phyloP scores from a whole-genome alignment of 2,113 vertebrate genomes.

The Coptodon rendalli region DNA sequence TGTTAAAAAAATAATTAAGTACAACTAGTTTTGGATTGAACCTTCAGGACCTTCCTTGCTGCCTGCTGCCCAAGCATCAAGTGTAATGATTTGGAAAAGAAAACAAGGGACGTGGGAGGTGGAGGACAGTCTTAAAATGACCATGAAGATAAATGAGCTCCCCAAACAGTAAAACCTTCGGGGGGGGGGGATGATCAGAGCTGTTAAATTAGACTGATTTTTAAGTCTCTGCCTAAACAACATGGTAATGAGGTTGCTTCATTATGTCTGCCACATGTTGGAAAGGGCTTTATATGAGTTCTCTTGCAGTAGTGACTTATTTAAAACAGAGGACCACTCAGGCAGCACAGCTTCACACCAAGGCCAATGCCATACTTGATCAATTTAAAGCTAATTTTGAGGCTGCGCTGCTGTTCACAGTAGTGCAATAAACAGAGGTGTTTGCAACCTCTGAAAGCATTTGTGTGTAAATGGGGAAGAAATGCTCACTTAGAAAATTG shows the following conservation, averaged over 20 bases:
- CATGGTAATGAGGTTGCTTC: not conserved
- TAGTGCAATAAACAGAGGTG: no score
- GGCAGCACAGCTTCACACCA: not conserved
- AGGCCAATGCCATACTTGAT: not conserved
- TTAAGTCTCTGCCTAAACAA: not conserved
- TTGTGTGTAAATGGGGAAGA: no score
- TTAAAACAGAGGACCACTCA: not conserved
- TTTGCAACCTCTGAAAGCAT: no score
- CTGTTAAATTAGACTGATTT: not conserved
- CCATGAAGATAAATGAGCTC: not conserved
- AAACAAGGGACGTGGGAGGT: fast-evolving
- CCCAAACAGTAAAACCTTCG: not conserved
- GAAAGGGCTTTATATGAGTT: not conserved
- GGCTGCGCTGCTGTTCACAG: not conserved
- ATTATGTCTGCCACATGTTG: not conserved
- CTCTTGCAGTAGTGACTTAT: not conserved
- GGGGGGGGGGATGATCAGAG: fast-evolving
- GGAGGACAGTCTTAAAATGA: not conserved
- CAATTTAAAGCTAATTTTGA: not conserved
- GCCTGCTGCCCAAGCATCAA: not conserved
- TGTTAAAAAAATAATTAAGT: not conserved
- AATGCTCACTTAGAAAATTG: no score
- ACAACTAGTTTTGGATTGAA: not conserved
- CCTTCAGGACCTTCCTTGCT: not conserved
- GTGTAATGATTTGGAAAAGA: not conserved